Percentiles rank a stretch among this genome's conserved stretches.
phyloP scores from a whole-genome alignment of 2,113 vertebrate species.

The Archilochus colubris region DNA sequence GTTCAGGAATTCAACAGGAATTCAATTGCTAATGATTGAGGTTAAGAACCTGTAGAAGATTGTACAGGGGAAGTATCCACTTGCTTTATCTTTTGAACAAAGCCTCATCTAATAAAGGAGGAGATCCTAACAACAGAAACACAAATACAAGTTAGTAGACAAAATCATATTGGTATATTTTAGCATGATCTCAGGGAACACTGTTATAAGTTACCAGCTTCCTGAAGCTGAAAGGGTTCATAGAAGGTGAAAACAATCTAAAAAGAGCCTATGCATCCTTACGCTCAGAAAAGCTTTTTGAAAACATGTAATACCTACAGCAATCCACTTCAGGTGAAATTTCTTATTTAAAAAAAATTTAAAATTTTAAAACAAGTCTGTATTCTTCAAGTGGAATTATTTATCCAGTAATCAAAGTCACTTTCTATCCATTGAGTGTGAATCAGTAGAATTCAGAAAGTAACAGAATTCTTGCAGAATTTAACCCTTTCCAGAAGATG shows the following conservation, averaged over 20 bases:
- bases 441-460: neutral
- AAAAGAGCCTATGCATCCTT: neutral
- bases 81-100: neutral
- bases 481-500: neutral
- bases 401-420: neutral
- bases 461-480: neutral
- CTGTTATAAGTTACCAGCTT: neutral
- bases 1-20: neutral
- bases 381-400: neutral
- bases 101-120: neutral
- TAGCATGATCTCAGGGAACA: neutral
- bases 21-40: neutral
- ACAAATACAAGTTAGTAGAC: neutral
- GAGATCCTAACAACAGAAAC: neutral
- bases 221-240: neutral
- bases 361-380: neutral
- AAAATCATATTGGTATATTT: neutral
- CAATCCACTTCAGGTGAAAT: neutral
- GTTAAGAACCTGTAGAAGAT: neutral
- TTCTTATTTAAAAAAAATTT: no score
- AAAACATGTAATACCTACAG: neutral
- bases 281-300: neutral
- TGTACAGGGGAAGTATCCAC: neutral
- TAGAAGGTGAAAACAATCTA: neutral
- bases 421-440: neutral